Conservation (phyloP, 2,888 invertebrate genomes). For the Merodon equestris region DNA sequence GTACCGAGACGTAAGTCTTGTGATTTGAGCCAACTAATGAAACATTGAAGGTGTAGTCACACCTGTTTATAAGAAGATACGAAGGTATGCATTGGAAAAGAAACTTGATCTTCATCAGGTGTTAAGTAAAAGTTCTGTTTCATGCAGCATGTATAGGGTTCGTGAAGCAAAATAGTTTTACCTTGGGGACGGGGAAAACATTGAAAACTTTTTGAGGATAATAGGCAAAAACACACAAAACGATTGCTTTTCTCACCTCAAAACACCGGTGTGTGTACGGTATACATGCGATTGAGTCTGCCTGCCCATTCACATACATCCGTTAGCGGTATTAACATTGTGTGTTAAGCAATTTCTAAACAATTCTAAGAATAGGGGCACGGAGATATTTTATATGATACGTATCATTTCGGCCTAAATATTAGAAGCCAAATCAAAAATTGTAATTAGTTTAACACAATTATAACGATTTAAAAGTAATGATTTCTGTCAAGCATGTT, state of each 20-base stretch:
- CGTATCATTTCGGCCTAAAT: too few species aligned
- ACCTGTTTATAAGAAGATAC: conserved; percentile 48
- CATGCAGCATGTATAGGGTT: conserved; percentile 44
- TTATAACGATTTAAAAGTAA: too few species aligned
- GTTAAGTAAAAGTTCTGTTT: conserved; percentile 66
- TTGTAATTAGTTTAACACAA: too few species aligned
- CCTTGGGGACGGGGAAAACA: conserved; percentile 22
- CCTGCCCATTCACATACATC: too few species aligned
- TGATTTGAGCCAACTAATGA: conserved; percentile 64
- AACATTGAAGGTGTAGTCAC: conserved; percentile 62
- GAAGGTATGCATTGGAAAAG: conserved; percentile 51
- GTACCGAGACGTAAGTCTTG: conserved; percentile 46
- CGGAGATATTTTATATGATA: conserved; percentile 42
- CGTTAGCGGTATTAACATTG: too few species aligned
- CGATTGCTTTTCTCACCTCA: conserved; percentile 68
- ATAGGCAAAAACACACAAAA: conserved; percentile 67
- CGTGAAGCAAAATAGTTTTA: conserved; percentile 29
- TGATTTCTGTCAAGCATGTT: too few species aligned
- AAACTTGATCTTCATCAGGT: conserved; percentile 69
- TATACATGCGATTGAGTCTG: conserved; percentile 14
- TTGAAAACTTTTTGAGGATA: conserved; percentile 63
- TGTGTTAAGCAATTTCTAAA: conserved; percentile 35
- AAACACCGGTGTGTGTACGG: conserved; percentile 33
- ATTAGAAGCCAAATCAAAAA: too few species aligned
- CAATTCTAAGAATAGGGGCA: conserved; percentile 37